Evolutionary conservation across 2,888 invertebrate species (phyloP), one percentile per base, ranked within the genome.

Genomic region (Sialis lutaria): DNA sequence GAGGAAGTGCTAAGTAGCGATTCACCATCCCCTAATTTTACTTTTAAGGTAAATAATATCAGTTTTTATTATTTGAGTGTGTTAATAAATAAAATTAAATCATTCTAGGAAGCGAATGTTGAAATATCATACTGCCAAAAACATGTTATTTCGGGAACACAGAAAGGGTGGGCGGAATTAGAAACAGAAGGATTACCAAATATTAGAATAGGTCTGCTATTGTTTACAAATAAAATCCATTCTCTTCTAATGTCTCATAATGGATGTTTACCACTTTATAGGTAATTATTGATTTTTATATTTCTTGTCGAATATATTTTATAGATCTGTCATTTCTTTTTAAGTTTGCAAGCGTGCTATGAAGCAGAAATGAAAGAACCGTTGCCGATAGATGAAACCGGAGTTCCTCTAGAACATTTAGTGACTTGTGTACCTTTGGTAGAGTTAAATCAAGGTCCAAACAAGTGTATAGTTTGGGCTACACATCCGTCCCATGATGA

Each of bases 341-440:
- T 40, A 57, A 88, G 88, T 62, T 79, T 89, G 59, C 78, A 84
- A 52, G 75, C 77, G 52, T 91, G 91, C 64, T 90, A 88, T 63
- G 77, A 80, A 58, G 74, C 79, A 8, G 79, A 79, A 59, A 86
- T 82, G 61, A 74, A 76, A 8, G 68, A 72, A 48, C 60, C 70
- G 32, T 60, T 82, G 42, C 64, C 69, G 9, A 63, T 79, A n/a
- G 75, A 77, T 55, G 75, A 75, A 4, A 73, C 66, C 49, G 90
- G 91, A 5, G 91, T 92, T 10, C 82, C 90, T 1, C 64, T 96
- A 48, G 96, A 96, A 62, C 85, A 95, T 66, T 68, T 96, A 47
- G 75, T 96, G 31, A 82, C 89, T 44, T 89, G 88, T 61, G 75
- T 91, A 7, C 75, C 79, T 7, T 82, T 82, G 34, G 74, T 93